Conservation (phyloP, 2,113 vertebrate species). For the Dromiciops gliroides region DNA sequence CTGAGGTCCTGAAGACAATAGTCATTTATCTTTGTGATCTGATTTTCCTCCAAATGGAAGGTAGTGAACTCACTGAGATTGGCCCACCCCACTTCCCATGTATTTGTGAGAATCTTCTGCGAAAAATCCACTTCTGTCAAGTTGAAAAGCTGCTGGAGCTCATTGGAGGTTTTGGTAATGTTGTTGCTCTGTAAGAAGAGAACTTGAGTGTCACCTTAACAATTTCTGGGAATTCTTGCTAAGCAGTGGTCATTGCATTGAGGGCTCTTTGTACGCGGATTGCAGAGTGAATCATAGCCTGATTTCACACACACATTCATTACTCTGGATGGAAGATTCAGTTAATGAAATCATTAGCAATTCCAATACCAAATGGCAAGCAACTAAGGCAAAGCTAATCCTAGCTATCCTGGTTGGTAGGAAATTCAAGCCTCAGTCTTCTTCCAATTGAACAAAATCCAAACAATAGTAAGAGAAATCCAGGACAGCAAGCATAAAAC, state of each 20-base stretch:
- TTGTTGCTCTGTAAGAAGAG: slow-evolving; percentile 98
- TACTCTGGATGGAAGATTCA: slow-evolving; percentile 86
- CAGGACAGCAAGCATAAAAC: slow-evolving; percentile 26
- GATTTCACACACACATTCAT: slow-evolving; percentile 96
- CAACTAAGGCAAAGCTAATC: slow-evolving; percentile 73
- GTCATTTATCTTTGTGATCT: slow-evolving; percentile 94
- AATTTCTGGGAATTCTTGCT: slow-evolving; percentile 94
- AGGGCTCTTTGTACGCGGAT: slow-evolving; percentile 97
- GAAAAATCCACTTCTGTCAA: slow-evolving; percentile 97
- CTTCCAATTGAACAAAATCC: slow-evolving; percentile 3
- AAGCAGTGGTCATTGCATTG: slow-evolving; percentile 97
- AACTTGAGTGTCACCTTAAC: slow-evolving; percentile 96
- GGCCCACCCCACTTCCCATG: slow-evolving; percentile 92
- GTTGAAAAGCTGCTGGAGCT: slow-evolving; percentile 96
- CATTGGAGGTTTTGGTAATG: slow-evolving; percentile 92
- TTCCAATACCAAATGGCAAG: slow-evolving; percentile 85
- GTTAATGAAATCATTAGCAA: slow-evolving; percentile 84
- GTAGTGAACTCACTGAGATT: slow-evolving; percentile 97
- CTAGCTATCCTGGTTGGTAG: slow-evolving; percentile 86
- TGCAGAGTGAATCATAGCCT: slow-evolving; percentile 98
- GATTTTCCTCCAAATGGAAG: slow-evolving; percentile 97
- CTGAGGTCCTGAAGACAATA: slow-evolving; percentile 93
- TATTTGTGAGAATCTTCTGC: slow-evolving; percentile 96
- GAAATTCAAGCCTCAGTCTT: slow-evolving; percentile 35
- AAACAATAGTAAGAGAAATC: background rate